Evolutionary conservation across 1,140 invertebrate species (phyloP).

Genomic region (Drosophila pallidifrons): DNA sequence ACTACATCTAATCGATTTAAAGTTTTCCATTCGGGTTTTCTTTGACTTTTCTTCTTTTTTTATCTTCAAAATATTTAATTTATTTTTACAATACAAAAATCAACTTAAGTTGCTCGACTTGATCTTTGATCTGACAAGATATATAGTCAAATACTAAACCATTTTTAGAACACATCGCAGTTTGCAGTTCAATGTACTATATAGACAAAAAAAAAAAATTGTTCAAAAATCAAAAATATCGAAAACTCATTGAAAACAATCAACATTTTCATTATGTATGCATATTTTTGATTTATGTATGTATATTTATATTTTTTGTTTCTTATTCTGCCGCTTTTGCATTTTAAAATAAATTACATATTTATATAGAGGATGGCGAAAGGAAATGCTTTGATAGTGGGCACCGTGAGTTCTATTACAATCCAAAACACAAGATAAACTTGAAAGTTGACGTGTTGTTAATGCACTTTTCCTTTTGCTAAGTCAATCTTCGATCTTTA

Average conservation of each 20-base stretch:
- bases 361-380: slow-evolving; percentile 7
- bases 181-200: slow-evolving; percentile 62
- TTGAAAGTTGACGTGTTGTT: neutral
- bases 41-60: neutral
- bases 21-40: slow-evolving; percentile 32
- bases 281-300: neutral
- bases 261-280: slow-evolving; percentile 4
- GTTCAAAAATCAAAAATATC: slow-evolving; percentile 44
- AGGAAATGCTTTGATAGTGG: slow-evolving; percentile 34
- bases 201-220: slow-evolving; percentile 26
- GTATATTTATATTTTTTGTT: neutral
- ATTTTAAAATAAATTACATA: too few relatives aligned
- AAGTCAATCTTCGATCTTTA: slow-evolving; percentile 8
- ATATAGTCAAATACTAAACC: slow-evolving; percentile 73
- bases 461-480: slow-evolving; percentile 22
- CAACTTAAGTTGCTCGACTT: slow-evolving; percentile 57
- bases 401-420: slow-evolving; percentile 7
- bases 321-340: slow-evolving; percentile 7
- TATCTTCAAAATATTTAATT: slow-evolving; percentile 9
- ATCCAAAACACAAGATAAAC: slow-evolving; percentile 19
- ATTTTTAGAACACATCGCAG: slow-evolving; percentile 76
- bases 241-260: slow-evolving; percentile 17
- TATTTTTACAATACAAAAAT: slow-evolving; percentile 57
- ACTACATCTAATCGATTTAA: slow-evolving; percentile 56
- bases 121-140: slow-evolving; percentile 67